Base-by-base conservation (phyloP, 92 coral and sea anemone genomes). In the Paragorgia papillata region DNA sequence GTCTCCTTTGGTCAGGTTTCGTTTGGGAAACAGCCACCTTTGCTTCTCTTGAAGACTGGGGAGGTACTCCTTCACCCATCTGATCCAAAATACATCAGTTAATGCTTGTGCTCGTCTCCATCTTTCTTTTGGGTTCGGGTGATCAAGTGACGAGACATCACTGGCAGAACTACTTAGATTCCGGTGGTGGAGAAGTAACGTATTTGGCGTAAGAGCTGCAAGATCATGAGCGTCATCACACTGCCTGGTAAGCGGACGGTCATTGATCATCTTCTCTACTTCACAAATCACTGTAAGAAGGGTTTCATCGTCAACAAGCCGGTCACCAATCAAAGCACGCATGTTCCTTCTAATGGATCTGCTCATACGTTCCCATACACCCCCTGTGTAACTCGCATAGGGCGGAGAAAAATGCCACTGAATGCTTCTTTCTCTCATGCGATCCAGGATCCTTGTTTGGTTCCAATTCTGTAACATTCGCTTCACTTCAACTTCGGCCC, bases 321-420 rank as follows among this genome's bases (percentile, higher is more conserved):
- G 74, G 29, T 75, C 50, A 46, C 82, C 82, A 14, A 75, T 18
- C 9, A 76, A 49, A 58, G 79, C 73, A 39, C 74, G 73, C 46
- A 76, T 66, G 40, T 56, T 58, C 59, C 56, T 77, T 59, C 73
- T 41, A n/a, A 67, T 44, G 18, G 83, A 37, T 15, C 83, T 25
- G 24, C 67, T 76, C 87, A 77, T 83, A 32, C 87, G 56, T 33
- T 84, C 87, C 83, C 87, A 83, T 39, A 83, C 87, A 2, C 87
- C 87, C 12, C 87, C 82, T 14, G 67, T 51, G 53, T 75, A 82
- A 33, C 82, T 83, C 26, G 86, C 86, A 24, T 59, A 34, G n/a
- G 87, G 86, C 28, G 87, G 32, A 18, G 60, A 64, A n/a, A 83
- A 83, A 27, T 75, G 48, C 87, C 87, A 83, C 30, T 76, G 40